A percentile compares a stretch with the other conserved stretches of the same genome.
Evolutionary conservation across 2,797 vertebrate species (phyloP).

Genomic region (Diceros bicornis): DNA sequence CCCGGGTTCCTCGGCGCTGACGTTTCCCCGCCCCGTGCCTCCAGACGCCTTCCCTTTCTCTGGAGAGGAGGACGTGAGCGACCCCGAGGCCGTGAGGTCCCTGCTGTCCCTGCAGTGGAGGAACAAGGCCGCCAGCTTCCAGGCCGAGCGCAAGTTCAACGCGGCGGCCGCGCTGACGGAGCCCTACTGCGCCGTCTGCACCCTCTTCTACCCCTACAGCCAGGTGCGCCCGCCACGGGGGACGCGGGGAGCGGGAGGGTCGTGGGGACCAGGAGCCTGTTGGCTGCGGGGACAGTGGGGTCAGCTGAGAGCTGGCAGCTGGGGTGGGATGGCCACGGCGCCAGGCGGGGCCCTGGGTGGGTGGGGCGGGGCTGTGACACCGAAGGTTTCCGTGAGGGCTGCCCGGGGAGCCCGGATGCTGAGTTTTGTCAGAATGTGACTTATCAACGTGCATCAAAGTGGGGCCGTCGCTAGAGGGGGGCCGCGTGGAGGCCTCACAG

Average conservation of each 20-base stretch:
- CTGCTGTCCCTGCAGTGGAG: conserved; percentile 95
- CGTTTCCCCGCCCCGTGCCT: not conserved
- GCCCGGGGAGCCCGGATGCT: not conserved
- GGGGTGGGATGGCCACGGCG: no score
- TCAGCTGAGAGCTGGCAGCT: not conserved
- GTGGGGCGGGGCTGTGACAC: no score
- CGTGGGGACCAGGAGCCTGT: no score
- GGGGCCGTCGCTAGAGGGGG: rapidly evolving
- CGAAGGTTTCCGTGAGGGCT: no score
- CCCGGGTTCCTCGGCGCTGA: not conserved
- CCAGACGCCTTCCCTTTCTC: conserved; percentile 92
- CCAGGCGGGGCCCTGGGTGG: no score
- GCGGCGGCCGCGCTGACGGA: conserved; percentile 93
- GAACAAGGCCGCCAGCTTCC: conserved; percentile 93
- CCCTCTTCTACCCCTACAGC: conserved; percentile 95
- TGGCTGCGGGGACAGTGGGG: no score
- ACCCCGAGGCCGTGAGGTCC: conserved; percentile 91
- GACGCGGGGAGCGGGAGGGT: no score
- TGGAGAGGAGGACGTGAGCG: conserved; percentile 91
- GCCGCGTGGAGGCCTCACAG: rapidly evolving
- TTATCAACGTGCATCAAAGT: not conserved
- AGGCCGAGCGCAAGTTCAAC: conserved; percentile 95
- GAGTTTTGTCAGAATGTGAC: not conserved
- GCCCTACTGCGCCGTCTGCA: conserved; percentile 96
- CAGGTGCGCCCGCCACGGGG: conserved; percentile 90